Evolutionary conservation across 1,140 invertebrate genomes (phyloP).

Genomic region (Ruditapes philippinarum): DNA sequence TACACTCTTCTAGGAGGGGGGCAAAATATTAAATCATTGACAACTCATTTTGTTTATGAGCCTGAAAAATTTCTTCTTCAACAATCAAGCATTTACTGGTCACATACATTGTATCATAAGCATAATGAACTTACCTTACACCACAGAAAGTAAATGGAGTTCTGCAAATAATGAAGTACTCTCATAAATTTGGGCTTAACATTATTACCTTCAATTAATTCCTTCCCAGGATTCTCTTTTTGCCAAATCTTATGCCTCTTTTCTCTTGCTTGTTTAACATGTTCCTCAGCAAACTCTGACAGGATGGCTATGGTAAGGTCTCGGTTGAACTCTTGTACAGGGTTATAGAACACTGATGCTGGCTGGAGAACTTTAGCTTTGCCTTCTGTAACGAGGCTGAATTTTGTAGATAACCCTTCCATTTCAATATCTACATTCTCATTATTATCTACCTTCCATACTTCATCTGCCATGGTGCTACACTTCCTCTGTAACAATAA

Average conservation of each 20-base stretch:
- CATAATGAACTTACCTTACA: too few relatives aligned
- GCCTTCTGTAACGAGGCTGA: conserved; percentile 89
- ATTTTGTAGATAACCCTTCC: conserved; percentile 35
- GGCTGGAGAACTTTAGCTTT: conserved; percentile 91
- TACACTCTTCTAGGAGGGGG: too few relatives aligned
- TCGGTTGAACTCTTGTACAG: conserved; percentile 98
- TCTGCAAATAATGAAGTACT: not conserved
- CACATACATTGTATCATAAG: too few relatives aligned
- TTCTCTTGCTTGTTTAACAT: conserved; percentile 67
- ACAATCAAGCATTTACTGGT: too few relatives aligned
- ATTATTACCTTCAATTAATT: not conserved
- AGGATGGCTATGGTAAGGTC: conserved; percentile 93
- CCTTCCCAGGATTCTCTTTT: conserved; percentile 13
- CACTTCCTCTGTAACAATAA: too few relatives aligned
- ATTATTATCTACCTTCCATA: not conserved
- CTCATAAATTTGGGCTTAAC: not conserved
- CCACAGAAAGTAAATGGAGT: too few relatives aligned
- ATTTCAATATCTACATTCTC: not conserved
- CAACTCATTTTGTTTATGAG: too few relatives aligned
- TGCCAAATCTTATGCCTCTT: conserved; percentile 41
- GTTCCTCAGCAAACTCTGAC: conserved; percentile 82
- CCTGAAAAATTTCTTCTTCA: too few relatives aligned
- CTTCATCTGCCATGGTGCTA: conserved; percentile 1
- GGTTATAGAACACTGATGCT: conserved; percentile 96
- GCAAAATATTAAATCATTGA: too few relatives aligned